A percentile compares a stretch with the other conserved stretches of the same genome.
These are phyloP conservation scores for Orchesella cincta DNA, from an alignment of 1,140 invertebrate species.

Conservation along the genomic window DNA sequence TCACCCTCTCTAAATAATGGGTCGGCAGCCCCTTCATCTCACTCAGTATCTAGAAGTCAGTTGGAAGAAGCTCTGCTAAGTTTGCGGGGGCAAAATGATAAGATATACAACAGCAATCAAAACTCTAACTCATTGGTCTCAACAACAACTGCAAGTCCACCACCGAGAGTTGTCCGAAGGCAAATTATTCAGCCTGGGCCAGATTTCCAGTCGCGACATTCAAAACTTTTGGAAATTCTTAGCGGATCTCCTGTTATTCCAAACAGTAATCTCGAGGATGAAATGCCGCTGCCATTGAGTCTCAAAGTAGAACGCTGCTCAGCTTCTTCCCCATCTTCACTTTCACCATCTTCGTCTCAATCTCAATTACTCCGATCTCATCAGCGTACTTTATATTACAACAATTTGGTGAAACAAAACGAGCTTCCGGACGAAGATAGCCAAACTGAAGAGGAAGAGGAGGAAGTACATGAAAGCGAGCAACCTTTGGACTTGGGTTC, in stretches of 20 bases:
- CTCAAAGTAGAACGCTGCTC: not conserved
- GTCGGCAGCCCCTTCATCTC: not conserved
- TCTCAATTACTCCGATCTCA: constrained; percentile 19
- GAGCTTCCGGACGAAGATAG: constrained; percentile 6
- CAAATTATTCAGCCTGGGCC: not conserved
- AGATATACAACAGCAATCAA: not conserved
- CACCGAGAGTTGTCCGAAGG: not conserved
- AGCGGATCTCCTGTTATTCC: constrained; percentile 1
- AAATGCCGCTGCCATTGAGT: constrained; percentile 7
- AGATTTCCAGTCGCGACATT: not conserved
- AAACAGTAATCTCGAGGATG: not conserved
- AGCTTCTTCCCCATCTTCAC: not conserved
- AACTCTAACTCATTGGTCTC: not conserved
- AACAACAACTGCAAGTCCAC: constrained; percentile 7
- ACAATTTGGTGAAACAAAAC: not conserved
- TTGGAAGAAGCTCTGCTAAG: constrained; percentile 16
- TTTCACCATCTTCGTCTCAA: not conserved
- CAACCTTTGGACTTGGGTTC: not conserved
- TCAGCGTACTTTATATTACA: not conserved
- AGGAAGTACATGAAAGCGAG: not conserved
- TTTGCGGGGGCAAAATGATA: not conserved
- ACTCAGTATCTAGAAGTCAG: not conserved
- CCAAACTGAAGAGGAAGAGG: not conserved
- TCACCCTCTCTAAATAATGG: no score
- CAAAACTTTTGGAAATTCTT: constrained; percentile 11